These are phyloP conservation scores for Toxotes chatareus DNA, from an alignment of 2,113 vertebrate genomes.

Conservation along the genomic window DNA sequence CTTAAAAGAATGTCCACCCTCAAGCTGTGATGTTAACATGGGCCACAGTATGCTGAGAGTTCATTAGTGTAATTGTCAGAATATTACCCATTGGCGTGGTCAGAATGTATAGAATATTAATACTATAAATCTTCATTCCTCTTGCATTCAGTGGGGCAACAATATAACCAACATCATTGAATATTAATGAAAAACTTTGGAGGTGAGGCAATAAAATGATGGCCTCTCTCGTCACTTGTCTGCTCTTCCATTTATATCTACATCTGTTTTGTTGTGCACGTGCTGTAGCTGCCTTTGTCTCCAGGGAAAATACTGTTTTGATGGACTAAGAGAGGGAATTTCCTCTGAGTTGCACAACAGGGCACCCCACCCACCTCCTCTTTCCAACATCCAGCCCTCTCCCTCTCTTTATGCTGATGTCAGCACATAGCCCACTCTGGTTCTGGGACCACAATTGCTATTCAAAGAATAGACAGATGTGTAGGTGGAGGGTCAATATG, in stretches of 20 bases:
- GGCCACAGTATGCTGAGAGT: slow-evolving; percentile 70
- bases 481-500: slow-evolving; percentile 56
- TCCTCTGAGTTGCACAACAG: slow-evolving; percentile 72
- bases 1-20: slow-evolving; percentile 75
- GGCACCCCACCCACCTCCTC: slow-evolving; percentile 53
- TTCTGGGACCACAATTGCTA: slow-evolving; percentile 48
- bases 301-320: slow-evolving; percentile 71
- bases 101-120: slow-evolving; percentile 79
- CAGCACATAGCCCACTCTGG: slow-evolving; percentile 67
- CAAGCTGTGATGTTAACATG: slow-evolving; percentile 76
- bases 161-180: slow-evolving; percentile 50
- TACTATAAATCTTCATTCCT: slow-evolving; percentile 68
- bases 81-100: slow-evolving; percentile 78
- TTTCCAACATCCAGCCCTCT: slow-evolving; percentile 37
- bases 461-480: slow-evolving; percentile 59
- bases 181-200: slow-evolving; percentile 66
- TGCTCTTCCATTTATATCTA: slow-evolving; percentile 49
- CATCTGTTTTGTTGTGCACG: slow-evolving; percentile 45
- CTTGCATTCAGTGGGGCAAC: slow-evolving; percentile 35
- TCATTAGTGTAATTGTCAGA: slow-evolving; percentile 80
- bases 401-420: slow-evolving; percentile 66
- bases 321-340: slow-evolving; percentile 71
- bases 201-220: slow-evolving; percentile 33
- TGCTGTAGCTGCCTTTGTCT: slow-evolving; percentile 47
- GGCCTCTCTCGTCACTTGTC: slow-evolving; percentile 22